Evolutionary conservation across 2,797 vertebrate species (phyloP), one percentile per base, ranked within the genome.

Genomic region (Argentina silus): DNA sequence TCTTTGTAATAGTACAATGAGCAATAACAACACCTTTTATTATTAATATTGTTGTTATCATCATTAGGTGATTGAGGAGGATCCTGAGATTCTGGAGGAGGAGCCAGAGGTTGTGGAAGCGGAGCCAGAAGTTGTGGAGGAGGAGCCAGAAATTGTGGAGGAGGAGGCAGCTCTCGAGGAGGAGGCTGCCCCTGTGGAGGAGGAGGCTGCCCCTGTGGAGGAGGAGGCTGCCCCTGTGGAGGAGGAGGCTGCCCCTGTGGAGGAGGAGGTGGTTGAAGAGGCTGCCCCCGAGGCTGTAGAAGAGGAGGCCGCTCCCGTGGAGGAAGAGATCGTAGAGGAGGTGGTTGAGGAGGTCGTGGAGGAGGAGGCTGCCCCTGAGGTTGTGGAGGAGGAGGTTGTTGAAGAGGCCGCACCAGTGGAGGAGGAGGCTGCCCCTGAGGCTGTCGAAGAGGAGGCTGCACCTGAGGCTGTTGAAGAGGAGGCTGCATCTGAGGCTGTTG

Each of bases 41-140:
- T 51, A 15, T 51, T 51, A 43, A 21, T 47, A 57, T 27, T 44
- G 36, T 17, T 47, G n/a, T 10, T 12, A 5, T 19, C 4, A 47
- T 71, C 53, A 70, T 36, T 79, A 93, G 85, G 77, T 88, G 14
- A 77, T 85, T 7, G 91, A 93, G 68, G 87, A 92, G 65, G 91
- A 93, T 23, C 85, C 87, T 45, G 89, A 89, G 75, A 84, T 88
- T 42, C 74, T 87, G n/a, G 88, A 89, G 74, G 88, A 88, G 67
- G 66, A 50, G 27, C 23, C 15, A 6, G 70, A 83, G 57, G 50
- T 17, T 14, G n/a, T 47, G 23, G 69, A 62, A 47, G 70, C 6
- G 36, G 61, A 48, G 55, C 21, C 21, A 14, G 72, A 50, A 21
- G 57, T 60, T 11, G 9, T 15, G 50, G 66, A 69, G 44, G 47